These are phyloP conservation scores for Ectemnius lituratus DNA, from an alignment of 2,888 invertebrate species.

Conservation along the genomic window DNA sequence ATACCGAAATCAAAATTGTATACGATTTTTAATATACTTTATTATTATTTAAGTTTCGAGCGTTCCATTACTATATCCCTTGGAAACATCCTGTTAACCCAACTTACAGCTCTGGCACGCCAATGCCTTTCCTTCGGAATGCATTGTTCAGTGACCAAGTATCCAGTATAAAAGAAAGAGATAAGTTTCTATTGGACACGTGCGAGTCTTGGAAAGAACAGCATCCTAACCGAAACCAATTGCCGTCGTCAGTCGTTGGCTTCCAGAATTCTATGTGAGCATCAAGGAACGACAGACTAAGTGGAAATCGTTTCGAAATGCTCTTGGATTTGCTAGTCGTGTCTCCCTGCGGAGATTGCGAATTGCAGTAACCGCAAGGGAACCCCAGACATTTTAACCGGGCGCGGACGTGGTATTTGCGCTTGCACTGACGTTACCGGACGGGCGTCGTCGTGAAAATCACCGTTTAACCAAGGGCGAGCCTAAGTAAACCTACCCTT, in stretches of 20 bases:
- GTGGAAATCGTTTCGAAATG: neutral
- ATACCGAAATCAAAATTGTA: constrained; percentile 75
- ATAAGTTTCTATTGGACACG: too few species aligned
- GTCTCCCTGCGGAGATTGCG: constrained; percentile 9
- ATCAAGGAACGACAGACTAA: neutral
- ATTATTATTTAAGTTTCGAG: constrained; percentile 72
- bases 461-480: constrained; percentile 40
- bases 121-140: too few species aligned
- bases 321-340: neutral
- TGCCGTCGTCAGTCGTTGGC: neutral
- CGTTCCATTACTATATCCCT: constrained; percentile 50
- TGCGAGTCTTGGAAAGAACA: neutral
- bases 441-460: constrained; percentile 43
- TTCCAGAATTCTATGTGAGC: neutral
- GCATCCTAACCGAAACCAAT: neutral
- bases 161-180: too few species aligned
- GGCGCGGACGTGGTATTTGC: constrained; percentile 35
- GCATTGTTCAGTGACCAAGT: too few species aligned
- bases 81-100: constrained; percentile 15
- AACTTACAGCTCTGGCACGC: too few species aligned
- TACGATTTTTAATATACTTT: constrained; percentile 77
- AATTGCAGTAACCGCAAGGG: constrained; percentile 29
- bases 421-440: constrained; percentile 41
- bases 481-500: constrained; percentile 52
- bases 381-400: constrained; percentile 17